Conservation (phyloP, 2,888 invertebrate species). For the Seladonia tumulorum region DNA sequence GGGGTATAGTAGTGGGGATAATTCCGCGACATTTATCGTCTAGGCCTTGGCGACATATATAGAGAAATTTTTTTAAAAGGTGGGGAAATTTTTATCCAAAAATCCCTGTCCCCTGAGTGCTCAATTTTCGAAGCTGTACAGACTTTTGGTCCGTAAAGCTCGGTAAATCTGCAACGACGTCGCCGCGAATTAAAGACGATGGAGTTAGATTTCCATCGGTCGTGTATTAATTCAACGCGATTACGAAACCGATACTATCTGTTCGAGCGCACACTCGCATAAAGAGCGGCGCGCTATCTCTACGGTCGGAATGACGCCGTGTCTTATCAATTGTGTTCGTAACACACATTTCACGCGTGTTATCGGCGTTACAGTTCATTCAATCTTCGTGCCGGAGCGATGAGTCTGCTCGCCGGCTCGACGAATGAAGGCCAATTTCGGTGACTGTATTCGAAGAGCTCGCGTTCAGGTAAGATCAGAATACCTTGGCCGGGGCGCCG, state of each 20-base stretch:
- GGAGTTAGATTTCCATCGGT: too few species aligned
- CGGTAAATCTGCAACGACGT: too few species aligned
- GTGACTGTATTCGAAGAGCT: constrained; percentile 3
- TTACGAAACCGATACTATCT: constrained; percentile 27
- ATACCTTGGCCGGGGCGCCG: not conserved
- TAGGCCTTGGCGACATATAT: too few species aligned
- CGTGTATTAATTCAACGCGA: constrained; percentile 36
- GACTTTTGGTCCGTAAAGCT: too few species aligned
- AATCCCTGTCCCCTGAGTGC: not conserved
- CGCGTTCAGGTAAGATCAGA: constrained; percentile 19
- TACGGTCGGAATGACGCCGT: constrained; percentile 24
- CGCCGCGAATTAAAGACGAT: too few species aligned
- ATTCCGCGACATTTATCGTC: too few species aligned
- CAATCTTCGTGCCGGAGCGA: constrained; percentile 44
- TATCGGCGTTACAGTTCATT: constrained; percentile 58
- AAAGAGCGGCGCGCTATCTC: constrained; percentile 22
- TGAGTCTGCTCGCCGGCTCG: constrained; percentile 39
- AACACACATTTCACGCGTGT: constrained; percentile 49
- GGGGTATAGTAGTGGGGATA: too few species aligned
- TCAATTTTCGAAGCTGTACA: not conserved
- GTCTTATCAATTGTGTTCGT: constrained; percentile 62
- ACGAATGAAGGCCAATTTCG: constrained; percentile 30
- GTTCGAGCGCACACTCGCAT: constrained; percentile 1
- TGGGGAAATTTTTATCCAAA: not conserved
- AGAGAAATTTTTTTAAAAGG: not conserved